Evolutionary conservation across 1,140 invertebrate species (phyloP).

Genomic region (Penaeus japonicus): DNA sequence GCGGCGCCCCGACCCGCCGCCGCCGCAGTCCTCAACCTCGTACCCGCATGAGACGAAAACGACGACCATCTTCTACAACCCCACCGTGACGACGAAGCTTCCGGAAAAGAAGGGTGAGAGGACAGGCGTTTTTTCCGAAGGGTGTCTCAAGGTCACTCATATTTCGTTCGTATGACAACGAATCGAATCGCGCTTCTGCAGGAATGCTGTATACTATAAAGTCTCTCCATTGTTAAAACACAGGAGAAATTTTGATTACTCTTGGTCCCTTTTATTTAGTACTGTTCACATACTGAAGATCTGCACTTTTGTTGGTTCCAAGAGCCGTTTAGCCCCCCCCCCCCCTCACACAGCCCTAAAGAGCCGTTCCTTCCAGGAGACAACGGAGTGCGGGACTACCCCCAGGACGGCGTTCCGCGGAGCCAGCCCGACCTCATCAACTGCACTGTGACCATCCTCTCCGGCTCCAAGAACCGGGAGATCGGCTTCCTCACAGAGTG

Average conservation of each 20-base stretch:
- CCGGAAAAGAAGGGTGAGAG: constrained; percentile 10
- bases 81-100: constrained; percentile 20
- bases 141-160: not conserved
- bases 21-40: not conserved
- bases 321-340: too few relatives aligned
- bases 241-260: too few relatives aligned
- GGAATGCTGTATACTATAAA: too few relatives aligned
- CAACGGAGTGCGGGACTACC: not conserved
- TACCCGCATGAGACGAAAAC: not conserved
- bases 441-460: constrained; percentile 66
- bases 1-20: not conserved
- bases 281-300: too few relatives aligned
- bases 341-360: too few relatives aligned
- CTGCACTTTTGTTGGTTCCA: too few relatives aligned
- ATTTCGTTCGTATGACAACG: not conserved
- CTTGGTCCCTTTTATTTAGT: too few relatives aligned
- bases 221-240: too few relatives aligned
- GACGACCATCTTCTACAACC: constrained; percentile 32
- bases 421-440: constrained; percentile 63
- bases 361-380: not conserved
- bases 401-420: not conserved
- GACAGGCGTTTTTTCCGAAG: not conserved
- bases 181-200: too few relatives aligned
- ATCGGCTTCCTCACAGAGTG: constrained; percentile 74
- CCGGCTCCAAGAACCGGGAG: constrained; percentile 66